Evolutionary conservation across 2,797 vertebrate species (phyloP), one percentile per base, ranked within the genome.

Genomic region (Macropodus opercularis): DNA sequence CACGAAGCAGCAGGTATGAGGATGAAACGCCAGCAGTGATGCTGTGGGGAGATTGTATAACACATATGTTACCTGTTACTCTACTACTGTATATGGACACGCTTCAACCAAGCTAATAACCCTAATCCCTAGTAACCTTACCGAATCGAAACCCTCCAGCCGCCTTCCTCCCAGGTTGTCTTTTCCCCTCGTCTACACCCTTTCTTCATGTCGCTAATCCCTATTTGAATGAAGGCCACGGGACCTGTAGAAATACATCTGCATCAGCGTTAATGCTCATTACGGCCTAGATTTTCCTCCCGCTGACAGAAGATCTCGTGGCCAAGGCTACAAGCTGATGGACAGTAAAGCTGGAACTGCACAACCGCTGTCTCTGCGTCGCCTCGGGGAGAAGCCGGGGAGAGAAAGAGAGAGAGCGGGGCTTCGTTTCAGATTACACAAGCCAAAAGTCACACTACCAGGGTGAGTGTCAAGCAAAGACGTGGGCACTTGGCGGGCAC

Each of bases 171-270:
- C 14, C 29, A 7, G 14, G 13, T 31, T 19, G 22, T 56, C 24
- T 15, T 14, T 51, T 63, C 17, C 32, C 56, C 44, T 73, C 54
- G 26, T 54, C 41, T 38, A 21, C 46, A 63, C 51, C 29, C 44
- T 56, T 62, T 64, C 23, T 60, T 68, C 47, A 49, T 17, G 61
- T 64, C 42, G 39, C 70, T 78, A 64, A 77, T 78, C 75, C 69
- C 68, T 23, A 13, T 75, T 77, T 81, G 77, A 85, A 84, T 85
- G 74, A 75, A 74, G 65, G 79, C 73, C 71, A 61, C n/a, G 18
- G 63, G 68, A 60, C 68, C 81, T 56, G 85, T 77, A 80, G 43
- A 66, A 84, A 85, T 75, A 72, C 69, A 86, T 90, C 89, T 81
- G 73, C 51, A 9, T 83, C 85, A 70, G 69, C 62, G 68, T 80